Percentiles rank a stretch among this genome's conserved stretches.
phyloP scores from a whole-genome alignment of 2,797 vertebrate species.

The Phoeniculus purpureus region DNA sequence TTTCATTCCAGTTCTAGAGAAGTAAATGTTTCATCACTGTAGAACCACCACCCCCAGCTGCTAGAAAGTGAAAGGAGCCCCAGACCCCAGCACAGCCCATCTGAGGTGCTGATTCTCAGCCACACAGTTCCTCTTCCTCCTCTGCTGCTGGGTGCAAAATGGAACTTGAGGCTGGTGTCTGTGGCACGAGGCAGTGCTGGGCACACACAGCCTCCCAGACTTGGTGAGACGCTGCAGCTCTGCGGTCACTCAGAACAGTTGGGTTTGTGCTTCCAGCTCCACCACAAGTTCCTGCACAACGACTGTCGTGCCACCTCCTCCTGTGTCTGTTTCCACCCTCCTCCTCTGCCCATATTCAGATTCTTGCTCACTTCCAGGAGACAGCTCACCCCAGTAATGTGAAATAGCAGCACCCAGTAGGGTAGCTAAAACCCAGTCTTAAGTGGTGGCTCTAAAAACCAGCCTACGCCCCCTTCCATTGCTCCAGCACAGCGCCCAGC shows the following conservation, averaged over 20 bases:
- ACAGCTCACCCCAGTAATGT: neutral
- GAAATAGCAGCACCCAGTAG: neutral
- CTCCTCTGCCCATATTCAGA: neutral
- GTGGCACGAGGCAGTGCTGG: neutral
- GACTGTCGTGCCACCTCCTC: neutral
- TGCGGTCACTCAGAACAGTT: neutral
- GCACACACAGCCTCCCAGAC: neutral
- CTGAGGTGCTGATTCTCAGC: neutral
- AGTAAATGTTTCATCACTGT: neutral
- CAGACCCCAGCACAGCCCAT: accelerated
- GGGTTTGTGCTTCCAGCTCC: neutral
- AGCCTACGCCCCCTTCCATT: neutral
- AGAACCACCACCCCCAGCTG: neutral
- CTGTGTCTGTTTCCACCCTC: neutral
- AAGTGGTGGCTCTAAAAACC: neutral
- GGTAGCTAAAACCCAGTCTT: accelerated
- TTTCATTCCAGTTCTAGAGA: neutral
- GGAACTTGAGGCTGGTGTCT: neutral
- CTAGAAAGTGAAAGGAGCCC: neutral
- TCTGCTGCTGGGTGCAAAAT: neutral
- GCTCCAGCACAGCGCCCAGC: neutral
- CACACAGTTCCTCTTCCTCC: conserved; percentile 11
- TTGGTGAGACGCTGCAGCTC: neutral
- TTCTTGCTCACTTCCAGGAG: neutral
- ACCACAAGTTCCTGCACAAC: neutral